Base-by-base conservation (phyloP, 2,888 invertebrate species). In the Callosobruchus maculatus region DNA sequence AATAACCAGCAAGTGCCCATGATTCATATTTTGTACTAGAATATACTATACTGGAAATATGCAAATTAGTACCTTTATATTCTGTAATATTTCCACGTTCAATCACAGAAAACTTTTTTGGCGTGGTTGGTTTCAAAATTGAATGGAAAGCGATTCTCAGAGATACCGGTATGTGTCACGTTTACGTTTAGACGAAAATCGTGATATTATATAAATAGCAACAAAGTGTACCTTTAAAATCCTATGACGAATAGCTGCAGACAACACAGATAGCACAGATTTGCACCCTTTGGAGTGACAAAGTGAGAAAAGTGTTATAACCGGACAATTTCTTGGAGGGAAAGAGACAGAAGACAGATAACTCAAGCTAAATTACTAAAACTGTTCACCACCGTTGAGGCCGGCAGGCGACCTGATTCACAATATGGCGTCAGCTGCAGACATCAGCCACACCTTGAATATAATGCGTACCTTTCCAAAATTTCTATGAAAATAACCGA, bases 381-480 rank as follows among this genome's bases (percentile, higher is more conserved):
- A 72, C 76, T 73, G 76, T 72, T 77, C 76, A 74, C 73, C 75
- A 74, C 22, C 21, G 9, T n/a, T 2, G 2, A 21, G 21, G 2
- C 70, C 72, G 75, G 73, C 74, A 76, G 75, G 76, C 73, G 75
- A 77, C 74, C 71, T 74, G 80, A 79, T 81, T 83, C 82, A 83
- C 87, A 87, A 86, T 83, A 87, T 87, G 87, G 87, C 87, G 86
- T 82, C 84, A 79, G 86, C 87, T 86, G 86, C 87, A 87, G 49
- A 13, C 1, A 26, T 26, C 26, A 49, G 49, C 49, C 49, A 49
- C 49, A 49, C 49, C 87, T 86, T 87, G 85, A 84, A 78, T 75
- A 77, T 84, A 85, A 85, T 85, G 85, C 85, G 85, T 84, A 85
- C 84, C 82, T 81, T 76, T 77, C 70, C 69, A 72, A 67, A 22